phyloP scores from a whole-genome alignment of 2,888 invertebrate genomes.

The Ametastegia equiseti region DNA sequence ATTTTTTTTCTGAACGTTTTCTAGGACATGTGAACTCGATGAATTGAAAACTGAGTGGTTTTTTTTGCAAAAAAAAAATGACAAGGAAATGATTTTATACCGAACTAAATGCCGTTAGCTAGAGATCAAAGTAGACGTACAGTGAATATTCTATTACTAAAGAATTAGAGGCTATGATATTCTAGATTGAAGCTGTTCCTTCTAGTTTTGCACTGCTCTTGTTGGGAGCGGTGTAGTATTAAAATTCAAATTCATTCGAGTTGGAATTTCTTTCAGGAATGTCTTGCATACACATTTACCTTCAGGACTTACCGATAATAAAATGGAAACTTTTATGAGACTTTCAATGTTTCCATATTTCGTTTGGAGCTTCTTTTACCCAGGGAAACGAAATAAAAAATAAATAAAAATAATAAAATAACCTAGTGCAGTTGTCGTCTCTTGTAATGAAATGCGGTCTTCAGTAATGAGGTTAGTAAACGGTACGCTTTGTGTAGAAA shows the following conservation, averaged over 20 bases:
- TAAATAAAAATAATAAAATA: too few relatives aligned
- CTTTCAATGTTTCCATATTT: background rate
- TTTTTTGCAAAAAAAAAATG: too few relatives aligned
- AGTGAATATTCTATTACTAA: background rate
- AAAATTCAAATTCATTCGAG: background rate
- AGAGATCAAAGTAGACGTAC: background rate
- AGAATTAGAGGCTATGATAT: background rate
- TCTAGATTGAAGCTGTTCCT: background rate
- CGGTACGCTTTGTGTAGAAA: background rate
- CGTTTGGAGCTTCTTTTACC: background rate
- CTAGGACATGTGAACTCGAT: too few relatives aligned
- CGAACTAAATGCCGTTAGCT: background rate
- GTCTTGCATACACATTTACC: background rate
- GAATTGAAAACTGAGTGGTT: too few relatives aligned
- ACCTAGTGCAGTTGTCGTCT: too few relatives aligned
- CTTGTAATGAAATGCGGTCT: too few relatives aligned
- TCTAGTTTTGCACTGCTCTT: background rate
- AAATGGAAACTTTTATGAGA: conserved; percentile 9
- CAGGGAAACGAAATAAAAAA: background rate
- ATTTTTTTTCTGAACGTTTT: too few relatives aligned
- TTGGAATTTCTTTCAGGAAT: background rate
- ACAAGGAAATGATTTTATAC: background rate
- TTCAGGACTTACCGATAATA: background rate
- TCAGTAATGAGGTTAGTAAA: background rate
- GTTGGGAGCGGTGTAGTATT: background rate